Evolutionary conservation across 2,888 invertebrate genomes (phyloP).

Genomic region (Habrosyne pyritoides): DNA sequence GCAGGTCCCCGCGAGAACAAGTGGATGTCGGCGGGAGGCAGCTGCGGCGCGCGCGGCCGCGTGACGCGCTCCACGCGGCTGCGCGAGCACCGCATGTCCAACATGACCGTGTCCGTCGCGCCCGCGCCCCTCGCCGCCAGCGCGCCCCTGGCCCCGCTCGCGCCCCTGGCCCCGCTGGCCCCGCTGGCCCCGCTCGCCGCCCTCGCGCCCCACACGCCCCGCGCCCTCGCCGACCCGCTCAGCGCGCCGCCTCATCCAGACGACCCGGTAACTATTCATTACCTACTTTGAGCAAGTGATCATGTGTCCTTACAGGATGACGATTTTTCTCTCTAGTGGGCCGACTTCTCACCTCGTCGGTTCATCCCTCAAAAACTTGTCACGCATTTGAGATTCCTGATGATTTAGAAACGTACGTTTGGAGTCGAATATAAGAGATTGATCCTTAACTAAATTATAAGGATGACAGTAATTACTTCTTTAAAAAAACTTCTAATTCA

Average conservation of each 20-base stretch:
- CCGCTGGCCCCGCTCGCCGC: constrained; percentile 20
- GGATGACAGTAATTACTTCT: too few species aligned
- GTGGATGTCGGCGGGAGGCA: constrained; percentile 69
- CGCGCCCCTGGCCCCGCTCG: constrained; percentile 47
- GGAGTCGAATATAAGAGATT: too few species aligned
- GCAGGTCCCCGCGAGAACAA: constrained; percentile 79
- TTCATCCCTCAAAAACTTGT: too few species aligned
- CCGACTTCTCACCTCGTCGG: too few species aligned
- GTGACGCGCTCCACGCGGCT: constrained; percentile 68
- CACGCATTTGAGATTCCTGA: too few species aligned
- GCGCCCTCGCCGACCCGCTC: constrained; percentile 22
- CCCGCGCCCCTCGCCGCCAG: constrained; percentile 61
- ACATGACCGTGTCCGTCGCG: constrained; percentile 80
- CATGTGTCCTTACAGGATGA: too few species aligned
- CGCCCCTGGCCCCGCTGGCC: constrained; percentile 65
- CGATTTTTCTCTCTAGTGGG: too few species aligned
- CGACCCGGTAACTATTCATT: constrained; percentile 60
- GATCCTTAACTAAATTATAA: too few species aligned
- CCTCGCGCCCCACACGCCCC: constrained; percentile 72
- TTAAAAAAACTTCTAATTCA: too few species aligned
- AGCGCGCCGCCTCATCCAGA: constrained; percentile 41
- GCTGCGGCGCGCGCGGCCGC: constrained; percentile 65
- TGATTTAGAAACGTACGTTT: too few species aligned
- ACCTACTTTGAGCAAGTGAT: too few species aligned
- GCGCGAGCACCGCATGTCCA: constrained; percentile 79